Base-by-base conservation (phyloP, 2,888 invertebrate genomes). In the Lithosia quadra region DNA sequence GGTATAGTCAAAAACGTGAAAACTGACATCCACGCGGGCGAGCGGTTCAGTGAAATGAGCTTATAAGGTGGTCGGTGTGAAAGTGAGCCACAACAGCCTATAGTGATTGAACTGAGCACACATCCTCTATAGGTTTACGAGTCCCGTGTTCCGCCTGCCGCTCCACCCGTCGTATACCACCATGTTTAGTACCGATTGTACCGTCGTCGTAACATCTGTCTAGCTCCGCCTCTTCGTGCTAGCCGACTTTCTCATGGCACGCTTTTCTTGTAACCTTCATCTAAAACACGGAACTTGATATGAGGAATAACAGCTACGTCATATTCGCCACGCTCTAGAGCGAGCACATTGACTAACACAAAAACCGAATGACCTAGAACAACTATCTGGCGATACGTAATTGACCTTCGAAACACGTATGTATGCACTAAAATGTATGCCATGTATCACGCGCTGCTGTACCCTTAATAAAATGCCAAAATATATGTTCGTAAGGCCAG, bases 381-480 rank as follows among this genome's bases (percentile, higher is more conserved):
- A 62, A 67, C 62, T 62, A 58, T 63, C 68, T 71, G 69, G 71
- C 60, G 66, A 71, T 71, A 71, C 74, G 76, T 76, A 78, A 76
- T 76, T 68, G 66, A 75, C 75, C 75, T 73, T 71, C 66, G 69
- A 67, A 76, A 74, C 53, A 36, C 56, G 36, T 34, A 36, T 34
- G 18, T 21, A 49, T 33, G 63, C 57, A 34, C 33, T 55, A 36
- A 60, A 4, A 28, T 61, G 24, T 61, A 59, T 34, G 21, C 33
- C 9, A 43, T 62, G 28, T 56, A 56, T 60, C 24, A 36, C 59
- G 59, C 8, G 22, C 13, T 18, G 22, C 22, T 21, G 8, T 36
- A 33, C 28, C n/a, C 43, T 53, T 53, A 13, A 34, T 63, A 63
- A 53, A 55, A 33, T 68, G 49, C 55, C 72, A 63, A 43, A 43